These are phyloP conservation scores for Oedothorax gibbosus DNA, from an alignment of 1,140 invertebrate species.

Conservation along the genomic window DNA sequence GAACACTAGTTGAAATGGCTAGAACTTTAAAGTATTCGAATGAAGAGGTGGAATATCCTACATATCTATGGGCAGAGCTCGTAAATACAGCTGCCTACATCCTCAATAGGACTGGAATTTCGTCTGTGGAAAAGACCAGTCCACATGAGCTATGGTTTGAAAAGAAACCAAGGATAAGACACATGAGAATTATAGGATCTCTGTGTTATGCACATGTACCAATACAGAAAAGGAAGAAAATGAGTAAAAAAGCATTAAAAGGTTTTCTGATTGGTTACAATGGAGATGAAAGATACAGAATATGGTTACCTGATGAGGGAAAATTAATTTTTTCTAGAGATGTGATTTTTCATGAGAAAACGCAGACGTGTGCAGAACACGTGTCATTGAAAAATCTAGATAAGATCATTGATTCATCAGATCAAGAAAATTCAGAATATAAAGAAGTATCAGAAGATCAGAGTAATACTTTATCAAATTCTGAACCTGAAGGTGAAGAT, in stretches of 20 bases:
- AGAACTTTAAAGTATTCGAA: slow-evolving; percentile 4
- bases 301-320: too few species aligned
- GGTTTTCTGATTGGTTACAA: background rate
- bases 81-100: slow-evolving; percentile 7
- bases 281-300: slow-evolving; percentile 12
- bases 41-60: background rate
- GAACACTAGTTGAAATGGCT: slow-evolving; percentile 7
- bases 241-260: background rate
- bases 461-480: background rate
- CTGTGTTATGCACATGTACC: background rate
- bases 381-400: background rate
- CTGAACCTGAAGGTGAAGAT: background rate
- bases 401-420: background rate
- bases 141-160: too few species aligned
- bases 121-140: too few species aligned
- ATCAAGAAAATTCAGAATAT: background rate
- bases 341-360: slow-evolving; percentile 5
- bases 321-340: background rate
- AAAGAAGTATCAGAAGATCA: background rate
- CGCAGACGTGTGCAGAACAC: background rate
- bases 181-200: slow-evolving; percentile 1
- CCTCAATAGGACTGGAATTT: slow-evolving; percentile 8
- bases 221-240: background rate
- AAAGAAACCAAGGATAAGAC: background rate
- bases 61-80: slow-evolving; percentile 19